phyloP scores from a whole-genome alignment of 2,113 vertebrate species.

The Beaufortia kweichowensis region DNA sequence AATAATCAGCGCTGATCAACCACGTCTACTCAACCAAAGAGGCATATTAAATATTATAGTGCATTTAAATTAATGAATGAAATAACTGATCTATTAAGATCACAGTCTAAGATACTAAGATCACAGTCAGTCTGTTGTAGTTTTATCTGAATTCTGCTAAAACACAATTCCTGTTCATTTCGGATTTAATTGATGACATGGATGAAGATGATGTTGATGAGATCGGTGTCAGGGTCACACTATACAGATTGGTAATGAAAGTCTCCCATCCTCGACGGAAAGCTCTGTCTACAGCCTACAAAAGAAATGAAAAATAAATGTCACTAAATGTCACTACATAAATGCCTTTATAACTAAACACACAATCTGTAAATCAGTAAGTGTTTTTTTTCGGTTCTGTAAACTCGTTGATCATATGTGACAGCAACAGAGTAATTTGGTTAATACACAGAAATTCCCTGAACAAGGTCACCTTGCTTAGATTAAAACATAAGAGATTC shows the following conservation, averaged over 20 bases:
- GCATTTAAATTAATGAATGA: constrained; percentile 26
- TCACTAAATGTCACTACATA: neutral
- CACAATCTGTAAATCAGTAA: neutral
- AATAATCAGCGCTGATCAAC: constrained; percentile 3
- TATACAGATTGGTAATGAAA: constrained; percentile 76
- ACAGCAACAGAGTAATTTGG: neutral
- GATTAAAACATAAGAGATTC: neutral
- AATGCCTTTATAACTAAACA: neutral
- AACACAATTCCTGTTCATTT: constrained; percentile 35
- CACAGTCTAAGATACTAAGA: too few species aligned
- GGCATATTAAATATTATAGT: constrained; percentile 12
- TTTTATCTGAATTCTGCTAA: constrained; percentile 66
- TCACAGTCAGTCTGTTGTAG: accelerated
- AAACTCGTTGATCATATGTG: neutral
- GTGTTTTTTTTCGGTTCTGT: neutral
- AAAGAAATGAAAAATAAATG: constrained; percentile 3
- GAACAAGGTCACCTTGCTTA: constrained; percentile 5
- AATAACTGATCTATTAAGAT: neutral
- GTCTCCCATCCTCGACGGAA: constrained; percentile 76
- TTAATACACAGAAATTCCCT: neutral
- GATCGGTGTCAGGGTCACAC: constrained; percentile 69
- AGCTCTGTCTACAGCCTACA: constrained; percentile 72
- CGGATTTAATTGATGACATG: constrained; percentile 15
- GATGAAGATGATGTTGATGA: constrained; percentile 52
- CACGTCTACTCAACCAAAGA: neutral